A percentile compares a stretch with the other conserved stretches of the same genome.
Conservation (phyloP, 2,113 vertebrate genomes). For the Bubo scandiacus region DNA sequence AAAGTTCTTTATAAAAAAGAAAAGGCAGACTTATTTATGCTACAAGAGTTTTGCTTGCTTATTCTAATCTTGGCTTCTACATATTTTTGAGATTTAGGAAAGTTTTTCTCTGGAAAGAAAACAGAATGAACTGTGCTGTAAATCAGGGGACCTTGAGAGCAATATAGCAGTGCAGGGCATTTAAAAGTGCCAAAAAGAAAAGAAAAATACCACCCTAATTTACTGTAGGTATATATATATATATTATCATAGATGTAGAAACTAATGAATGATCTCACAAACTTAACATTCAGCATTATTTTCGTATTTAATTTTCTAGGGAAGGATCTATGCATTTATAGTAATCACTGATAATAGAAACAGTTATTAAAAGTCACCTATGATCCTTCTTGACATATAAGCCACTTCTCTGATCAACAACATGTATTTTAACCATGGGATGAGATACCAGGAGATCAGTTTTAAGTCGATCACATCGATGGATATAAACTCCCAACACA, state of each 20-base stretch:
- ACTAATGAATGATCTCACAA: rapidly evolving
- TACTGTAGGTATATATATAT: background rate
- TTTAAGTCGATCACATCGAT: slow-evolving; percentile 88
- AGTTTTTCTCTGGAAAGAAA: background rate
- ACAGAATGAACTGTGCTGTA: background rate
- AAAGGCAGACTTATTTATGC: background rate
- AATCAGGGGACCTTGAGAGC: rapidly evolving
- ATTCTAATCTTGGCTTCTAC: background rate
- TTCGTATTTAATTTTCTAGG: background rate
- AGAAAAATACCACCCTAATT: background rate
- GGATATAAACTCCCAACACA: slow-evolving; percentile 89
- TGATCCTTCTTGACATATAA: slow-evolving; percentile 90
- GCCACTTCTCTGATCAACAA: slow-evolving; percentile 87
- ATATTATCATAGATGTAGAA: background rate
- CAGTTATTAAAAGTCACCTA: slow-evolving; percentile 76
- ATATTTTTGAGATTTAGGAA: background rate
- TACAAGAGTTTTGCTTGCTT: background rate
- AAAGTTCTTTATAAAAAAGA: background rate
- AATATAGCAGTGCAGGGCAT: background rate
- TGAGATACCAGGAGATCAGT: slow-evolving; percentile 86
- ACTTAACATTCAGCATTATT: background rate
- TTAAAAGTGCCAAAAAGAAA: background rate
- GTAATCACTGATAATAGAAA: background rate
- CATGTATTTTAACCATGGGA: slow-evolving; percentile 93
- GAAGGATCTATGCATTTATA: background rate